Conservation (phyloP, 2,113 vertebrate species). For the Gracilinanus agilis region DNA sequence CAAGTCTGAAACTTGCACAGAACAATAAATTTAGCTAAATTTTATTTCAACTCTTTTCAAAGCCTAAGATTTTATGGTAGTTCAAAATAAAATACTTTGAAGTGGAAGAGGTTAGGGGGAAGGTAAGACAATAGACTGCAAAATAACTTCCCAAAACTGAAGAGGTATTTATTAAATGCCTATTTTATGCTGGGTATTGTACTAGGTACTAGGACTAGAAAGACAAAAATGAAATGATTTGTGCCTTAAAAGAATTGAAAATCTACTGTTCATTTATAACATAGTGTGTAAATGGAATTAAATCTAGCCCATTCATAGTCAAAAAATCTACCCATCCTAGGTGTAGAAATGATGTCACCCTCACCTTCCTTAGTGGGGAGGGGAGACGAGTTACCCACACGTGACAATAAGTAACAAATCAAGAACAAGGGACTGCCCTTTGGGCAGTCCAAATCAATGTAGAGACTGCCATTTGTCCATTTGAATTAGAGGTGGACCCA, state of each 20-base stretch:
- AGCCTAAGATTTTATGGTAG: slow-evolving; percentile 19
- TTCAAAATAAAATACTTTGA: slow-evolving; percentile 19
- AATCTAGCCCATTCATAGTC: too few species aligned
- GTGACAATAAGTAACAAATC: too few species aligned
- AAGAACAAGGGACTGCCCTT: too few species aligned
- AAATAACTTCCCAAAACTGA: background rate
- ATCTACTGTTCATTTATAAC: background rate
- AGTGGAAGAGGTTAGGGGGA: background rate
- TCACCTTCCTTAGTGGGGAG: too few species aligned
- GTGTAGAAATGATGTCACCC: too few species aligned
- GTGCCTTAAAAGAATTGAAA: background rate
- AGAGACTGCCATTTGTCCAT: too few species aligned
- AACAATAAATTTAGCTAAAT: slow-evolving; percentile 37
- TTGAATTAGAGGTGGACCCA: too few species aligned
- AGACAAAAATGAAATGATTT: background rate
- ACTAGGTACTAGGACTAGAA: background rate
- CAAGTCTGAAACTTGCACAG: slow-evolving; percentile 41
- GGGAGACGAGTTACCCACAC: too few species aligned
- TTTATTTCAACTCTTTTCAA: slow-evolving; percentile 31
- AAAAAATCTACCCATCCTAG: too few species aligned
- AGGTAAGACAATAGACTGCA: background rate
- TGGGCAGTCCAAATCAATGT: too few species aligned
- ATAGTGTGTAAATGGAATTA: too few species aligned
- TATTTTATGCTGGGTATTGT: background rate
- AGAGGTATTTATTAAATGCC: too few species aligned